These are phyloP conservation scores for Centruroides vittatus DNA, from an alignment of 1,140 invertebrate genomes.

Conservation along the genomic window DNA sequence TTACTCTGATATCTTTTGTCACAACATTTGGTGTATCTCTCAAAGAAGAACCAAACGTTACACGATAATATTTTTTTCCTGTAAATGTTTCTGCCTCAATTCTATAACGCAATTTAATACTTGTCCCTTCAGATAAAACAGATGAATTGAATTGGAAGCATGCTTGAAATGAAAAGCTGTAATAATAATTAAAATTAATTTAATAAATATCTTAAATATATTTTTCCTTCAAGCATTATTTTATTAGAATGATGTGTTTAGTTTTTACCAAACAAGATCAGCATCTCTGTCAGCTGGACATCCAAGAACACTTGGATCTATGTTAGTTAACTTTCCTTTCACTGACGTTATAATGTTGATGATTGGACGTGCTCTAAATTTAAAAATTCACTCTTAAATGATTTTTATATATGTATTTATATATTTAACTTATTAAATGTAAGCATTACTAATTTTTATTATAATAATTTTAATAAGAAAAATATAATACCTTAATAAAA, in stretches of 20 bases:
- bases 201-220: not conserved
- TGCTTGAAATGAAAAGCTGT: constrained; percentile 66
- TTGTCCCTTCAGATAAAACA: constrained; percentile 4
- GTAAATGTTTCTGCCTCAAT: constrained; percentile 70
- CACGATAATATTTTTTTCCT: constrained; percentile 61
- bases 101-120: constrained; percentile 47
- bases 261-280: constrained; percentile 53
- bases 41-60: constrained; percentile 43
- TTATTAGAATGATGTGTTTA: not conserved
- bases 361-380: constrained; percentile 55
- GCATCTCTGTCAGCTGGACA: constrained; percentile 47
- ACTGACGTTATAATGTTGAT: constrained; percentile 52
- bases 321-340: constrained; percentile 30
- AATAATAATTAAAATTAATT: constrained; percentile 18
- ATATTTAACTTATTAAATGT: not conserved
- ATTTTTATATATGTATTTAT: not conserved
- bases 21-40: constrained; percentile 27
- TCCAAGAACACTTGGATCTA: constrained; percentile 60
- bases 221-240: not conserved
- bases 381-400: not conserved
- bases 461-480: too few species aligned
- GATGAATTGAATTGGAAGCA: constrained; percentile 61
- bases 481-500: constrained; percentile 21
- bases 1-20: constrained; percentile 22
- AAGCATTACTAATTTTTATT: not conserved